phyloP scores from a whole-genome alignment of 1,140 invertebrate genomes.

The Neodiprion lecontei region DNA sequence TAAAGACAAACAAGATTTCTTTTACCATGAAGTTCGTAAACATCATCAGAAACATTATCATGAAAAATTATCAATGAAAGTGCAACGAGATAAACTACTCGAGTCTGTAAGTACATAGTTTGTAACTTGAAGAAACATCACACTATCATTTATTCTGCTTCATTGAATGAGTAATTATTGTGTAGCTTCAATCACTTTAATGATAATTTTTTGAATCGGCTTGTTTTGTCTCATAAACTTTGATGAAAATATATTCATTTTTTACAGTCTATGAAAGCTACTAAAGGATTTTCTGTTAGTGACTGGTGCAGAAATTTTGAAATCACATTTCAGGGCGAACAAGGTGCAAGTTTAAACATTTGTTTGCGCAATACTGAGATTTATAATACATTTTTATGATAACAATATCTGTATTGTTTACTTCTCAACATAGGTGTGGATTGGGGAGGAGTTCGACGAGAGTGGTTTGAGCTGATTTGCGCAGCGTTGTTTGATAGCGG shows the following conservation, averaged over 20 bases:
- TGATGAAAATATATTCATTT: constrained; percentile 8
- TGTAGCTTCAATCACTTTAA: neutral
- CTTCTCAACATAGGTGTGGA: constrained; percentile 75
- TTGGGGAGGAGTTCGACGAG: constrained; percentile 90
- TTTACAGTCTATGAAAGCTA: constrained; percentile 79
- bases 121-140: constrained; percentile 13
- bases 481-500: constrained; percentile 84
- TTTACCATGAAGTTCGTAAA: constrained; percentile 91
- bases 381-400: neutral
- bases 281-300: constrained; percentile 77
- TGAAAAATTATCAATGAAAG: constrained; percentile 83
- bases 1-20: constrained; percentile 94
- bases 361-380: neutral
- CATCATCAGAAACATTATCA: constrained; percentile 85
- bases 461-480: constrained; percentile 94
- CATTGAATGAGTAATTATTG: constrained; percentile 3
- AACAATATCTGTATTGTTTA: constrained; percentile 9
- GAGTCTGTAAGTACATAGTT: constrained; percentile 68
- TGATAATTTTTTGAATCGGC: neutral
- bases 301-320: constrained; percentile 96
- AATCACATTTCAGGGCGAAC: constrained; percentile 89
- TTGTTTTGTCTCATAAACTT: constrained; percentile 14
- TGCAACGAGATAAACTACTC: constrained; percentile 80
- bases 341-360: constrained; percentile 66
- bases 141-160: constrained; percentile 15